Evolutionary conservation across 2,888 invertebrate genomes (phyloP).

Genomic region (Seira sanloemensis): DNA sequence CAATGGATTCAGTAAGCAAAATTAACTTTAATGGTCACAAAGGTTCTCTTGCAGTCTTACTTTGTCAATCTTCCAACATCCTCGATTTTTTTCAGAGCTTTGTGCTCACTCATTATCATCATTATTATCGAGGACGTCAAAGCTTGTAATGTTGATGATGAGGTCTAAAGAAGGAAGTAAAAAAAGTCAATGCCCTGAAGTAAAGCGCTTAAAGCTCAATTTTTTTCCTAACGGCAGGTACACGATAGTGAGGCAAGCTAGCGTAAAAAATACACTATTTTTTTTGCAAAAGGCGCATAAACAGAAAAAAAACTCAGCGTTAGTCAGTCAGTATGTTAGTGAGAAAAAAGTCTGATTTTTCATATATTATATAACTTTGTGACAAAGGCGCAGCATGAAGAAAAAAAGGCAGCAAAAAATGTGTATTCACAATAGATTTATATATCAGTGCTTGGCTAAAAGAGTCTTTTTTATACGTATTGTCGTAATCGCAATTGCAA

Average conservation of each 20-base stretch:
- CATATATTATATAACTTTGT: not conserved
- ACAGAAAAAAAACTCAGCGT: not conserved
- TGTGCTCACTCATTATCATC: not conserved
- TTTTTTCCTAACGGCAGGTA: not conserved
- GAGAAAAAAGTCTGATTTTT: not conserved
- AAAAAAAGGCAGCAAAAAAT: not conserved
- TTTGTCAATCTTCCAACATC: too few species aligned
- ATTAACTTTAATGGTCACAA: too few species aligned
- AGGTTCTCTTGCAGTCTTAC: too few species aligned
- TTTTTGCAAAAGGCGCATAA: not conserved
- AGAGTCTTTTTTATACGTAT: not conserved
- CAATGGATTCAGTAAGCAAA: too few species aligned
- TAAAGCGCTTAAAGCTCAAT: not conserved
- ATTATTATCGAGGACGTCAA: constrained; percentile 13
- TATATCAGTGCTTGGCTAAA: constrained; percentile 1
- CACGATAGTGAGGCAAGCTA: constrained; percentile 11
- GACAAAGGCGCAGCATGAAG: not conserved
- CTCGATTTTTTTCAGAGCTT: not conserved
- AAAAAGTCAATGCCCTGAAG: constrained; percentile 56
- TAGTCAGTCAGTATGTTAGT: not conserved
- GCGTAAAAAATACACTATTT: not conserved
- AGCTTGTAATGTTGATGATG: constrained; percentile 31
- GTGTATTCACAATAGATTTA: not conserved
- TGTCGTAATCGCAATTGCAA: not conserved
- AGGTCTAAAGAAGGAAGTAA: constrained; percentile 51